Evolutionary conservation across 2,113 vertebrate genomes (phyloP).

Genomic region (Pitta sordida): DNA sequence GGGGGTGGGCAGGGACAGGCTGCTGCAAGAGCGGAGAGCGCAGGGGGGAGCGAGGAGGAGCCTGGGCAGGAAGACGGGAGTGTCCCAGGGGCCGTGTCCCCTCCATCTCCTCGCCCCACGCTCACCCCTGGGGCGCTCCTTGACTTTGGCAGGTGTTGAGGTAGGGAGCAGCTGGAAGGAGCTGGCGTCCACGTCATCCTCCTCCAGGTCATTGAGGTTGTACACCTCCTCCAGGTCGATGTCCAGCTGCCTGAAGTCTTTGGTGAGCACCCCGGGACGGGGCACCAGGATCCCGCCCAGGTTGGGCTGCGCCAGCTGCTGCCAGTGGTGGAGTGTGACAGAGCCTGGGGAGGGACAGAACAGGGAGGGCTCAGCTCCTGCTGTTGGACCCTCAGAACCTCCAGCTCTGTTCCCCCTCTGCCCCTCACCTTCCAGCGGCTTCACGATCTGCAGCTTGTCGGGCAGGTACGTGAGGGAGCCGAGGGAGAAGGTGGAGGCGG

Average conservation of each 20-base stretch:
- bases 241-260: slow-evolving; percentile 86
- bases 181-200: slow-evolving; percentile 79
- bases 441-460: slow-evolving; percentile 86
- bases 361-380: background rate
- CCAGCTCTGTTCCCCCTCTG: background rate
- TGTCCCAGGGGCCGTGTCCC: fast-evolving
- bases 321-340: slow-evolving; percentile 85
- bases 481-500: slow-evolving; percentile 70
- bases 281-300: slow-evolving; percentile 80
- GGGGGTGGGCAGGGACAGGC: fast-evolving
- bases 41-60: background rate
- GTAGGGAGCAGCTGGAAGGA: slow-evolving; percentile 55
- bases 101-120: fast-evolving
- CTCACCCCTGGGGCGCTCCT: slow-evolving; percentile 73
- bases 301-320: slow-evolving; percentile 84
- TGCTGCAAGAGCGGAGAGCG: background rate
- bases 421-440: slow-evolving; percentile 83
- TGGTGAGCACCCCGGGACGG: slow-evolving; percentile 81
- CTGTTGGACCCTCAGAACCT: fast-evolving
- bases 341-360: slow-evolving; percentile 67
- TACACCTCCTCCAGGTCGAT: slow-evolving; percentile 82
- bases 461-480: slow-evolving; percentile 80
- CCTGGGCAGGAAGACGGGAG: background rate
- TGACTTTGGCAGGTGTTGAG: slow-evolving; percentile 49
- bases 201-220: slow-evolving; percentile 84